A percentile compares a stretch with the other conserved stretches of the same genome.
phyloP scores from a whole-genome alignment of 2,113 vertebrate genomes.

The Upupa epops region DNA sequence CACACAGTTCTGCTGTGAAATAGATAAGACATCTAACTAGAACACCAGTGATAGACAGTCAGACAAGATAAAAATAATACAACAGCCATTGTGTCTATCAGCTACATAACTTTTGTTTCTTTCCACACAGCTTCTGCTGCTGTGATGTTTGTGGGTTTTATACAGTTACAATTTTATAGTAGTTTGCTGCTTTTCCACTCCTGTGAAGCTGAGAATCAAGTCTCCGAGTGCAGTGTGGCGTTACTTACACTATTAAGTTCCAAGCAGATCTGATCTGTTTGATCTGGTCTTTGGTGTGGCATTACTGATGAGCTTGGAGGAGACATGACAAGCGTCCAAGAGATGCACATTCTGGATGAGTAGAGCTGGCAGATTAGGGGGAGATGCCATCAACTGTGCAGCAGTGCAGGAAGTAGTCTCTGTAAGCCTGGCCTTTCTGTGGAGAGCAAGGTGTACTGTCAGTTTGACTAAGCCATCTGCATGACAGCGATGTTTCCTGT shows the following conservation, averaged over 20 bases:
- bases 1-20: not conserved
- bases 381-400: not conserved
- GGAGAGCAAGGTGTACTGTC: not conserved
- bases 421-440: not conserved
- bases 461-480: not conserved
- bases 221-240: not conserved
- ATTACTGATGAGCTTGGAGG: not conserved
- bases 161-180: not conserved
- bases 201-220: not conserved
- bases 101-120: not conserved
- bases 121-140: not conserved
- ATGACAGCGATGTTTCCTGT: not conserved
- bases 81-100: not conserved
- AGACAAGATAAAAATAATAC: not conserved
- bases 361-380: not conserved
- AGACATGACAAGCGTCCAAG: not conserved
- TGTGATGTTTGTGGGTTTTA: not conserved
- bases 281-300: conserved; percentile 19
- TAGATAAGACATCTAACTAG: not conserved
- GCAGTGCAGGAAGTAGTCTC: not conserved
- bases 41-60: not conserved
- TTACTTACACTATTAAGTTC: conserved; percentile 35
- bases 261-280: not conserved
- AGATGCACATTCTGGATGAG: not conserved
- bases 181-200: not conserved